These are phyloP conservation scores for Dascillus cervinus DNA, from an alignment of 2,888 invertebrate genomes.

Conservation along the genomic window DNA sequence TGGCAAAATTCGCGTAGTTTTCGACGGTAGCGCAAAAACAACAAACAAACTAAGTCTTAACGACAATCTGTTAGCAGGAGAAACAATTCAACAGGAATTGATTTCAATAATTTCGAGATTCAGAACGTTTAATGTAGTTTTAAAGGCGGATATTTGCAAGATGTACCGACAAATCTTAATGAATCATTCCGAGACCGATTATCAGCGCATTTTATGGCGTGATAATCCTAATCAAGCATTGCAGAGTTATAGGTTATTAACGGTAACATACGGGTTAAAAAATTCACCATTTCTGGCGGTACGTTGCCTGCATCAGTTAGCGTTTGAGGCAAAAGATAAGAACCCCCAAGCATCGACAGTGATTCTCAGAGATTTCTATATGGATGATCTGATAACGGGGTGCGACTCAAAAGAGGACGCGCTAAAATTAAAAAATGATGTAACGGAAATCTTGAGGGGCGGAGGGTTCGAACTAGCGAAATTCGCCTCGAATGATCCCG, in stretches of 20 bases:
- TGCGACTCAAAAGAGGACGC: conserved; percentile 10
- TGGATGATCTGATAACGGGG: conserved; percentile 17
- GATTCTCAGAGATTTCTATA: conserved; percentile 16
- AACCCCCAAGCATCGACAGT: conserved; percentile 11
- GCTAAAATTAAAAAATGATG: conserved; percentile 12
- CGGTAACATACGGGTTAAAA: conserved; percentile 5
- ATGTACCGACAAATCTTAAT: conserved; percentile 11
- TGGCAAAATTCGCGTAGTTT: conserved; percentile 21
- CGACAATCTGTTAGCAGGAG: conserved; percentile 9
- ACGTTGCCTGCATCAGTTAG: conserved; percentile 10
- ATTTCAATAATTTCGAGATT: conserved; percentile 9
- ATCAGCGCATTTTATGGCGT: conserved; percentile 8
- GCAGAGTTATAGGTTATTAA: not conserved
- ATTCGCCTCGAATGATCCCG: conserved; percentile 10
- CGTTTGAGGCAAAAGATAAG: conserved; percentile 5
- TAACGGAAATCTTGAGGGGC: conserved; percentile 9
- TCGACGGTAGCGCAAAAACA: conserved; percentile 20
- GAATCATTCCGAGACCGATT: conserved; percentile 1
- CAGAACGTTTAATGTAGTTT: conserved; percentile 1
- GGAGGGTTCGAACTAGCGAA: conserved; percentile 16
- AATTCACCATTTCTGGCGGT: conserved; percentile 16
- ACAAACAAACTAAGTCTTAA: conserved; percentile 6
- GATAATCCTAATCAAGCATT: not conserved
- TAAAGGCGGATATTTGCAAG: conserved; percentile 7
- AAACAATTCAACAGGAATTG: conserved; percentile 10